Evolutionary conservation across 1,140 invertebrate genomes (phyloP).

Genomic region (Listronotus bonariensis): DNA sequence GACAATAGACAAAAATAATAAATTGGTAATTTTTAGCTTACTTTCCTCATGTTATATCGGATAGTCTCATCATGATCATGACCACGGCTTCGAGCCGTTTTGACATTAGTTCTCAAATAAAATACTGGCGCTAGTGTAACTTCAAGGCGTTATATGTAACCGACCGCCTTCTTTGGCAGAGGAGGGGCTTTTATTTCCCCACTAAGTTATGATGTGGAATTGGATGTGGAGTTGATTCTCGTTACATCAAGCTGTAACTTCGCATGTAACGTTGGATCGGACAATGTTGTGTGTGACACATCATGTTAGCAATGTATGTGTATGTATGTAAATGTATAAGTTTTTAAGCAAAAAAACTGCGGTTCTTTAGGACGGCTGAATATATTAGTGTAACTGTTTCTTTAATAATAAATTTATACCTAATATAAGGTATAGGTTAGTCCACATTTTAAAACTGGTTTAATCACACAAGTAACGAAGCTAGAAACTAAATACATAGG

Average conservation of each 20-base stretch:
- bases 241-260: slow-evolving; percentile 12
- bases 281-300: neutral
- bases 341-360: too few relatives aligned
- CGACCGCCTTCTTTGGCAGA: slow-evolving; percentile 1
- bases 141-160: slow-evolving; percentile 11
- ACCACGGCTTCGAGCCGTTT: neutral
- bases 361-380: too few relatives aligned
- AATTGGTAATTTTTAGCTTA: too few relatives aligned
- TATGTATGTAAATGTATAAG: too few relatives aligned
- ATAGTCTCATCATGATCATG: neutral
- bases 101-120: neutral
- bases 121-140: slow-evolving; percentile 10
- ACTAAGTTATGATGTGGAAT: neutral
- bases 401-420: too few relatives aligned
- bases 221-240: slow-evolving; percentile 13
- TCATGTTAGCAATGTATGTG: neutral
- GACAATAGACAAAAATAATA: too few relatives aligned
- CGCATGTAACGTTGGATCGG: slow-evolving; percentile 6
- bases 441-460: too few relatives aligned
- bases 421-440: too few relatives aligned
- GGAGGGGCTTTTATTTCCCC: neutral
- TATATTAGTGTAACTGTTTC: too few relatives aligned
- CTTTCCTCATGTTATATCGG: too few relatives aligned
- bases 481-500: too few relatives aligned
- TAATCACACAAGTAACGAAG: too few relatives aligned